phyloP scores from a whole-genome alignment of 1,140 invertebrate species.

The Ptiloglossa arizonensis region DNA sequence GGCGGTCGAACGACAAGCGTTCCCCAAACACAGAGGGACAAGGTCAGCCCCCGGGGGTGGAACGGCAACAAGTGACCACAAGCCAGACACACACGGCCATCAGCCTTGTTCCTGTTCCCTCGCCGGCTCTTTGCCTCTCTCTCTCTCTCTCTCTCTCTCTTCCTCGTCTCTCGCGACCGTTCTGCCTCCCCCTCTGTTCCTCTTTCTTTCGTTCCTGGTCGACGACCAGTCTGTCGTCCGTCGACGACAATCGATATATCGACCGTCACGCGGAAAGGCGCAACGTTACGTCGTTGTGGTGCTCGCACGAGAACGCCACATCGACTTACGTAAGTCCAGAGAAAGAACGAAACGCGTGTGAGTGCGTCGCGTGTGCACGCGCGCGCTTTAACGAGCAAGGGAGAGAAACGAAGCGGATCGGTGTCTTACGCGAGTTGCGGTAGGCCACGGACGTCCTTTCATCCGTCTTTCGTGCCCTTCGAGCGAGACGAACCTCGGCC shows the following conservation, averaged over 20 bases:
- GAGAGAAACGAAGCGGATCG: constrained; percentile 53
- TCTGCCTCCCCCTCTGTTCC: neutral
- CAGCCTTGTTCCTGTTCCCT: constrained; percentile 36
- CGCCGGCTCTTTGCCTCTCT: neutral
- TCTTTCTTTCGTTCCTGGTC: constrained; percentile 62
- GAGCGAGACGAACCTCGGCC: constrained; percentile 22
- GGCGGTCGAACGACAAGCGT: constrained; percentile 72
- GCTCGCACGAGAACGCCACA: constrained; percentile 53
- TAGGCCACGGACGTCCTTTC: constrained; percentile 75
- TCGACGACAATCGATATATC: constrained; percentile 78
- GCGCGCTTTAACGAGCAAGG: neutral
- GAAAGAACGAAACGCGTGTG: too few relatives aligned
- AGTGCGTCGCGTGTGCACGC: constrained; percentile 27
- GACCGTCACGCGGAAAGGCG: constrained; percentile 67
- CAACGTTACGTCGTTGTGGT: constrained; percentile 49
- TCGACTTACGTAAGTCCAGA: constrained; percentile 28
- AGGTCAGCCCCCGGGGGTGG: constrained; percentile 76
- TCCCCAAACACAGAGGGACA: constrained; percentile 77
- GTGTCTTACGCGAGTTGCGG: constrained; percentile 75
- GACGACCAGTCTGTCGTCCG: constrained; percentile 75
- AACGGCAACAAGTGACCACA: constrained; percentile 80
- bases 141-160: constrained; percentile 7
- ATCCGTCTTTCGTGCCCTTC: constrained; percentile 67
- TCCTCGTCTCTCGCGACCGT: too few relatives aligned
- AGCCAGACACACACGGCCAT: constrained; percentile 68